Conservation (phyloP, 2,888 invertebrate genomes). For the Caenorhabditis virilis region DNA sequence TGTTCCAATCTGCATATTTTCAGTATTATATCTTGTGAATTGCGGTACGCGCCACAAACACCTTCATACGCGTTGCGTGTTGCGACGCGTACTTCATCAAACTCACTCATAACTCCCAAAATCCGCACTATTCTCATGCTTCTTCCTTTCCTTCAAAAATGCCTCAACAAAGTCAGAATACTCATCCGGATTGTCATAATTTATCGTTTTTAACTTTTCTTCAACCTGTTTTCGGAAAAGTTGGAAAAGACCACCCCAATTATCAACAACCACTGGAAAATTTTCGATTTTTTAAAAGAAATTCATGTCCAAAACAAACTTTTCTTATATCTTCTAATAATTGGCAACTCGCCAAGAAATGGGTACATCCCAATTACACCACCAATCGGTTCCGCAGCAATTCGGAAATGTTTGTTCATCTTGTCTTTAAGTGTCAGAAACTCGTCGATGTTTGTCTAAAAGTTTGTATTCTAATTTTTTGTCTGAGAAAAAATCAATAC, state of each 20-base stretch:
- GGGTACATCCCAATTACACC: slow-evolving; percentile 33
- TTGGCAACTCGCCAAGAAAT: slow-evolving; percentile 22
- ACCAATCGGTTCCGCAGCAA: slow-evolving; percentile 31
- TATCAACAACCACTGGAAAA: slow-evolving; percentile 22
- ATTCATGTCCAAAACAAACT: slow-evolving; percentile 1
- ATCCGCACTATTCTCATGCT: no score
- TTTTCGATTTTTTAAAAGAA: not conserved
- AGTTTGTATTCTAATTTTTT: no score
- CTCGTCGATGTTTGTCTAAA: slow-evolving; percentile 24
- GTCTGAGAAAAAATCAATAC: slow-evolving; percentile 7
- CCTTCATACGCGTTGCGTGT: no score
- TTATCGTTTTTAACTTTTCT: slow-evolving; percentile 27
- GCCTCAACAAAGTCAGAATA: slow-evolving; percentile 45
- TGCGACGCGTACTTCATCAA: no score
- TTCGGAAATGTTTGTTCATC: slow-evolving; percentile 30
- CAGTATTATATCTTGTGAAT: no score
- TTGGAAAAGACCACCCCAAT: slow-evolving; percentile 21
- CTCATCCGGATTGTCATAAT: slow-evolving; percentile 39
- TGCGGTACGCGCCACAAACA: no score
- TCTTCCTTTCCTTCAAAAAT: slow-evolving; percentile 40
- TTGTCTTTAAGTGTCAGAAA: slow-evolving; percentile 20
- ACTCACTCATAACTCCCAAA: no score
- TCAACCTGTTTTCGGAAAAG: slow-evolving; percentile 29
- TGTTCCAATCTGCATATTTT: slow-evolving; percentile 24
- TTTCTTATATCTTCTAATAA: slow-evolving; percentile 13